These are phyloP conservation scores for Centrocercus urophasianus DNA, from an alignment of 2,113 vertebrate species.

Conservation along the genomic window DNA sequence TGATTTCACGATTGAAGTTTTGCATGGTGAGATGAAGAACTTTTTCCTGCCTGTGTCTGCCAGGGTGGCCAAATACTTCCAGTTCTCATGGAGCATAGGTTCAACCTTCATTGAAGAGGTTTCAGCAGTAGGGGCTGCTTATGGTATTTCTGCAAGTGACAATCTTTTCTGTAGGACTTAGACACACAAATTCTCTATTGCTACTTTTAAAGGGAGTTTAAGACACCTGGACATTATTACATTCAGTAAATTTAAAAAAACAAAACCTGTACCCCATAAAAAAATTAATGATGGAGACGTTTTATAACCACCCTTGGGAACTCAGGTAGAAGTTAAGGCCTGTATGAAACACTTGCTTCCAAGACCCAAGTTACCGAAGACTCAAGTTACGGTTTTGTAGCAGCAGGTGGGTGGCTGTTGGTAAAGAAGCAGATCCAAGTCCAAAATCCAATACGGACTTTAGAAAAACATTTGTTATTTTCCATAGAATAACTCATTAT, in stretches of 20 bases:
- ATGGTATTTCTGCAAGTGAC: not conserved
- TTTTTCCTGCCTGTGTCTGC: not conserved
- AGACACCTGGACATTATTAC: not conserved
- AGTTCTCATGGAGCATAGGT: not conserved
- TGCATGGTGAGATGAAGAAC: conserved; percentile 1
- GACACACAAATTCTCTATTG: not conserved
- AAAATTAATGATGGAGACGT: not conserved
- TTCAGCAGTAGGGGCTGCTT: not conserved
- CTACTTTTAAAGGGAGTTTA: not conserved
- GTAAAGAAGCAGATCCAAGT: conserved; percentile 47
- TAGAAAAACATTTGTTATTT: conserved; percentile 42
- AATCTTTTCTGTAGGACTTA: not conserved
- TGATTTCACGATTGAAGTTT: conserved; percentile 22
- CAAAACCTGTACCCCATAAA: conserved; percentile 26
- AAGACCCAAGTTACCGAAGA: conserved; percentile 1
- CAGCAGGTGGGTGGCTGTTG: conserved; percentile 9
- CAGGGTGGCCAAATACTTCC: not conserved
- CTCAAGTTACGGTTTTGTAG: conserved; percentile 6
- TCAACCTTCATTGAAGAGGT: not conserved
- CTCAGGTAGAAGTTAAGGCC: conserved; percentile 19
- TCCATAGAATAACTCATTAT: conserved; percentile 21
- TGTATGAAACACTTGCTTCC: conserved; percentile 19
- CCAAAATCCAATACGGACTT: conserved; percentile 40
- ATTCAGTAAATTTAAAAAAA: not conserved
- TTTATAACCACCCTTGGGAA: not conserved